Base-by-base conservation (phyloP, 2,888 invertebrate genomes). In the Drosophila anomelani region DNA sequence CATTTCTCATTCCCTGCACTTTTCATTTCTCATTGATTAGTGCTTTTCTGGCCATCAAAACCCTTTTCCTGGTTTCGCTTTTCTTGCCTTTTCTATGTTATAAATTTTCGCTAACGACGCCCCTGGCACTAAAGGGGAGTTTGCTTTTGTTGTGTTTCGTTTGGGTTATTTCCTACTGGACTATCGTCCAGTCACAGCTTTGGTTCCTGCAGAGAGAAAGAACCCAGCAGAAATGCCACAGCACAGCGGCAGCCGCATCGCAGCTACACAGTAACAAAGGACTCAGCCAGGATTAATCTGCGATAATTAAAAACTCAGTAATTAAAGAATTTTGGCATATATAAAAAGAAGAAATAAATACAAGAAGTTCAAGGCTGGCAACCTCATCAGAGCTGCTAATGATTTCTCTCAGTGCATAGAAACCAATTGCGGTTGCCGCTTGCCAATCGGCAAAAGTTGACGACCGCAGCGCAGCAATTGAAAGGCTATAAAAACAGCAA, bases 401-500 rank as follows among this genome's bases (percentile, higher is more conserved):
- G 17, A 36, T 53, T 53, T 36, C 36, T 36, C 6, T 10, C 5
- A 36, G 51, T 53, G 51, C 10, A 23, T 23, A 54, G 36, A 46
- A 47, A 67, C 74, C 88, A 82, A 82, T 80, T 82, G 84, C 85
- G 88, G 84, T 87, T 85, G 80, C 84, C 67, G 77, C 80, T 74
- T 82, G 88, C 82, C 88, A 85, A 85, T 80, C 88, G 83, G 71
- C 85, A 76, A 83, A 73, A 83, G 80, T 83, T 85, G 85, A 87
- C 72, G 88, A 84, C 84, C 85, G 74, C 88, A 84, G 47, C 68
- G 34, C 55, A 39, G 71, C 70, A 39, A 76, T 69, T 79, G 56
- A 75, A 74, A 71, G 66, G 49, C 71, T 78, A 64, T 63, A 70
- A 47, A 66, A 80, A 59, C 68, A 74, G 41, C 55, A 72, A 57